Conservation (phyloP, 2,797 vertebrate genomes). For the Pangasius sanitwongsei region DNA sequence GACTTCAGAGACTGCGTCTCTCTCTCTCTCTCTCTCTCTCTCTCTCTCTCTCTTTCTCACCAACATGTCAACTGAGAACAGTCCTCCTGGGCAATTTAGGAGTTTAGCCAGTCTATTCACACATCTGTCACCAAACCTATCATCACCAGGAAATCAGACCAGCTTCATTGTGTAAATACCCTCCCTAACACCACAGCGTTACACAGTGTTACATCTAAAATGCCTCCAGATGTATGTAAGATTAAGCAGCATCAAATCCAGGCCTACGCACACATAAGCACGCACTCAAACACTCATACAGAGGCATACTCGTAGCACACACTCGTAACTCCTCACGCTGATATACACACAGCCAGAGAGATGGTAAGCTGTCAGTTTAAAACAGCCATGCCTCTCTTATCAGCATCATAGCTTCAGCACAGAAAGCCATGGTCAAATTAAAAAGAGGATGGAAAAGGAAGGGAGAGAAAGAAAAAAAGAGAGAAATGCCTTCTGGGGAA, state of each 20-base stretch:
- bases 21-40: neutral
- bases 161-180: slow-evolving; percentile 27
- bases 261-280: slow-evolving; percentile 33
- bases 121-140: slow-evolving; percentile 52
- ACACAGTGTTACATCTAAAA: slow-evolving; percentile 39
- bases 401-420: slow-evolving; percentile 75
- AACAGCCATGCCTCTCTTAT: slow-evolving; percentile 74
- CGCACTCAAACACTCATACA: neutral
- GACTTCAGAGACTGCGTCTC: slow-evolving; percentile 34
- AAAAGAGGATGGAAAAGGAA: slow-evolving; percentile 62
- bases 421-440: slow-evolving; percentile 75
- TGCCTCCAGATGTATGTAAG: slow-evolving; percentile 22
- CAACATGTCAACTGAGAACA: slow-evolving; percentile 46
- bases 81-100: slow-evolving; percentile 48
- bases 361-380: slow-evolving; percentile 76
- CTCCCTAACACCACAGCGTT: slow-evolving; percentile 12
- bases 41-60: slow-evolving; percentile 11
- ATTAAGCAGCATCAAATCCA: slow-evolving; percentile 39
- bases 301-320: neutral
- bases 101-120: slow-evolving; percentile 49
- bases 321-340: slow-evolving; percentile 3
- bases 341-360: slow-evolving; percentile 37
- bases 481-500: slow-evolving; percentile 76
- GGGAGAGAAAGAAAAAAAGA: slow-evolving; percentile 61
- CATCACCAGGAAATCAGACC: slow-evolving; percentile 35